Base-by-base conservation (phyloP, 2,888 invertebrate species). In the Trypoxylon attenuatum region DNA sequence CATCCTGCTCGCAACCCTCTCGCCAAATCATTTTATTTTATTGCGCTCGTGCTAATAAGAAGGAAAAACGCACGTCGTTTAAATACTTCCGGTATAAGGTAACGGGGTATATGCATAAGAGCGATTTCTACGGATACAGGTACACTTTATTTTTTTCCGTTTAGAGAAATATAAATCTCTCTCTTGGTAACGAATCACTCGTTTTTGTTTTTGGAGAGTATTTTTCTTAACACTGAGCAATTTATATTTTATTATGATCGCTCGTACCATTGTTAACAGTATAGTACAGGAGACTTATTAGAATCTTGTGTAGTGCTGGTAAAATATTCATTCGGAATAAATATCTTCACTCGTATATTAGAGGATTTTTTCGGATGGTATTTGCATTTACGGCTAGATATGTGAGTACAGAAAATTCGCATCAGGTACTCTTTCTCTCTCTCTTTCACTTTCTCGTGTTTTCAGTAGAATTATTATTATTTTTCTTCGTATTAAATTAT, bases 391-490 rank as follows among this genome's bases (percentile, higher is more conserved):
- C 50, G 22, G 52, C 38, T 53, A 23, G 23, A 54, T 4, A 8
- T 57, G 47, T 51, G 55, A 71, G 51, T 53, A 60, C 43, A 53
- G 15, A 46, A 46, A 52, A 54, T 29, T 45, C 45, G 18, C 33
- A 22, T 64, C 64, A 60, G 69, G 57, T 64, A 64, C 57, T 51
- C n/a, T n/a, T n/a, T n/a, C n/a, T n/a, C n/a, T n/a, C n/a, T n/a
- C n/a, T n/a, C n/a, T n/a, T n/a, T n/a, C n/a, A n/a, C n/a, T n/a
- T n/a, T n/a, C n/a, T n/a, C n/a, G n/a, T n/a, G n/a, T n/a, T n/a
- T n/a, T n/a, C n/a, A n/a, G n/a, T n/a, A n/a, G n/a, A n/a, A n/a
- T n/a, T n/a, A n/a, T n/a, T n/a, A n/a, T 13, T 6, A 1, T 13
- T 8, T 33, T 22, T 29, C 27, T 21, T 54, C n/a, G 52, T 33